phyloP scores from a whole-genome alignment of 2,797 vertebrate genomes.

The Tokudaia tokunoshimensis region DNA sequence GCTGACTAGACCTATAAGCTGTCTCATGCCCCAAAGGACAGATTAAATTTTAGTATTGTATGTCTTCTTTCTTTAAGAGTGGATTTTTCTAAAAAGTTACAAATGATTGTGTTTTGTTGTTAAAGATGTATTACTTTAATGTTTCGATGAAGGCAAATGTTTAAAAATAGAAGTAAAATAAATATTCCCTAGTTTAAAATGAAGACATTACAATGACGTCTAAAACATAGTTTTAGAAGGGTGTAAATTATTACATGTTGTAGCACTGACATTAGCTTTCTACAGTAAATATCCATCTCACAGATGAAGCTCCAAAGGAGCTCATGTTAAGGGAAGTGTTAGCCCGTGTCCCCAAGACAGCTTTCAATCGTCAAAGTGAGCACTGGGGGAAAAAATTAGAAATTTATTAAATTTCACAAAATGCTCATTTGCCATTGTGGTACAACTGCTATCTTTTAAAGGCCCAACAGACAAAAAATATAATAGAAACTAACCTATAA shows the following conservation, averaged over 20 bases:
- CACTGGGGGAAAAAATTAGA: neutral
- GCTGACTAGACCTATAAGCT: slow-evolving; percentile 91
- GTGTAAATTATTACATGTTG: neutral
- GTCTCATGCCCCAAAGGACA: slow-evolving; percentile 88
- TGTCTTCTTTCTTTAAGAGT: slow-evolving; percentile 88
- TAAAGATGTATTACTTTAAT: slow-evolving; percentile 75
- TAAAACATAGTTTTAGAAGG: slow-evolving; percentile 68
- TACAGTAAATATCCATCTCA: neutral
- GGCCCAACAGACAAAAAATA: neutral
- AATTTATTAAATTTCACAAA: slow-evolving; percentile 21
- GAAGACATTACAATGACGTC: slow-evolving; percentile 43
- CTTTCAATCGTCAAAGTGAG: neutral
- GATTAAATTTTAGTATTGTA: slow-evolving; percentile 90
- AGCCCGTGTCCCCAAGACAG: neutral
- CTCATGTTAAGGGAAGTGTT: neutral
- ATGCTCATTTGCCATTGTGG: neutral
- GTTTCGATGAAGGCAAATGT: slow-evolving; percentile 57
- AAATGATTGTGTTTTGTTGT: slow-evolving; percentile 86
- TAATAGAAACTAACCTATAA: neutral
- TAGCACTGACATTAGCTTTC: neutral
- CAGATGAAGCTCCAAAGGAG: neutral
- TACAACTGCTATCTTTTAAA: slow-evolving; percentile 16
- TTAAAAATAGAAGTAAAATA: slow-evolving; percentile 77
- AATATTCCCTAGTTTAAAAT: neutral
- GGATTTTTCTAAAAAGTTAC: slow-evolving; percentile 82